Base-by-base conservation (phyloP, 2,797 vertebrate species). In the Lagodon rhomboides region DNA sequence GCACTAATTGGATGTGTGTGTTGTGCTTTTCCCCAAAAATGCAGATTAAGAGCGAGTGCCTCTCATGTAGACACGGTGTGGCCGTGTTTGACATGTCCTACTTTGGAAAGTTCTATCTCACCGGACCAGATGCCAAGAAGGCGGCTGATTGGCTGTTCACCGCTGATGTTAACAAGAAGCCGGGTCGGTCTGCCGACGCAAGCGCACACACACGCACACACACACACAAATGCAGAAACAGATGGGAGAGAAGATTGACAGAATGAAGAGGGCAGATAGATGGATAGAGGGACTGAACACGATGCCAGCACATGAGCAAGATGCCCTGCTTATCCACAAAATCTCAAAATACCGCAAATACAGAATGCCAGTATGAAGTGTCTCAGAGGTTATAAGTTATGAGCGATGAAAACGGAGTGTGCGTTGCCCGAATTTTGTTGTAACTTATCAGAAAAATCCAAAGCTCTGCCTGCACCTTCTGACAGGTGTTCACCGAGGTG, bases 11-110 rank as follows among this genome's bases (percentile, higher is more conserved):
- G 5, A 15, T 71, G 23, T 55, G 3, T 71, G 46, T 67, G 18
- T 50, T 84, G 46, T 81, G 18, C 34, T 54, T 38, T 34, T 22
- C 47, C 27, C 65, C 63, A 55, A 20, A 18, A 60, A 68, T 80
- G 44, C 88, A 99, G 98, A 98, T 99, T 86, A 96, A 90, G 92
- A 94, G 90, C 0, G 98, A 99, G 86, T 99, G 98, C 60, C 91
- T 99, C 81, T 93, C 95, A 0, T 99, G 98, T 89, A 91, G 98
- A 86, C 95, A 95, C 0, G 91, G 94, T 0, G 96, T 97, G 2
- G 96, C 97, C 0, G 95, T 98, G 75, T 99, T 99, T 9, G 83
- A 99, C 95, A 99, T 99, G 98, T 99, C 98, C 83, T 99, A 99
- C 94, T 99, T 99, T 9, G 98, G 98, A 61, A 99, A 99, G 90